Evolutionary conservation across 1,140 invertebrate species (phyloP).

Genomic region (Contarinia nasturtii): DNA sequence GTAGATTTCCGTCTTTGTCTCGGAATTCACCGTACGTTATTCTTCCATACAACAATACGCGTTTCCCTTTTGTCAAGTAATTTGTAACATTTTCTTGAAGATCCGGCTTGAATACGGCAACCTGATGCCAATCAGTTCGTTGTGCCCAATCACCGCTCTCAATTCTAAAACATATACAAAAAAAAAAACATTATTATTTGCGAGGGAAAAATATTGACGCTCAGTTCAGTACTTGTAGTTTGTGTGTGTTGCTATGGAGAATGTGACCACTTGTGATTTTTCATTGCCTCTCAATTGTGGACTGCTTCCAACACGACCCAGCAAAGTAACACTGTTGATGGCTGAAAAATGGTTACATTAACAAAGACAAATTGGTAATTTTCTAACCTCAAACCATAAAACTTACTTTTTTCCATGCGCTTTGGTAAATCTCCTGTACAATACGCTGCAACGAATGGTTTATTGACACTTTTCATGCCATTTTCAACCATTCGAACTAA

Average conservation of each 20-base stretch:
- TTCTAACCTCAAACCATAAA: background rate
- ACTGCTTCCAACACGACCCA: conserved; percentile 72
- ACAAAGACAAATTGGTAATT: background rate
- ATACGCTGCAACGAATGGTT: background rate
- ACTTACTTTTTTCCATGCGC: conserved; percentile 19
- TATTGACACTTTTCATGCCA: too few relatives aligned
- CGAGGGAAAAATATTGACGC: background rate
- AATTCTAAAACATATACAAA: conserved; percentile 21
- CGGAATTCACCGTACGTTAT: conserved; percentile 73
- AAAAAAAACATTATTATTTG: background rate
- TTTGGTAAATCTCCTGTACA: conserved; percentile 13
- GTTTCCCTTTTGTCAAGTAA: conserved; percentile 70
- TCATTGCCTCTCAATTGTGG: conserved; percentile 65
- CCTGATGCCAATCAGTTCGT: conserved; percentile 78
- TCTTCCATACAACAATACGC: conserved; percentile 64
- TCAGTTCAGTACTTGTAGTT: conserved; percentile 41
- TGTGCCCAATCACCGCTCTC: conserved; percentile 58
- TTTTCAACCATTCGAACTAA: too few relatives aligned
- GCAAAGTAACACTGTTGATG: conserved; percentile 66
- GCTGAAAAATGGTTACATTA: conserved; percentile 29
- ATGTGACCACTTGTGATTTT: conserved; percentile 70
- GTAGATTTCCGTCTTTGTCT: conserved; percentile 49
- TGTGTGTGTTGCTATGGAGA: conserved; percentile 75
- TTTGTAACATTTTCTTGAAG: conserved; percentile 58
- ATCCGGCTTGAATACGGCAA: conserved; percentile 70